Evolutionary conservation across 2,888 invertebrate genomes (phyloP), one percentile per base, ranked within the genome.

Genomic region (Adelphocoris suturalis): DNA sequence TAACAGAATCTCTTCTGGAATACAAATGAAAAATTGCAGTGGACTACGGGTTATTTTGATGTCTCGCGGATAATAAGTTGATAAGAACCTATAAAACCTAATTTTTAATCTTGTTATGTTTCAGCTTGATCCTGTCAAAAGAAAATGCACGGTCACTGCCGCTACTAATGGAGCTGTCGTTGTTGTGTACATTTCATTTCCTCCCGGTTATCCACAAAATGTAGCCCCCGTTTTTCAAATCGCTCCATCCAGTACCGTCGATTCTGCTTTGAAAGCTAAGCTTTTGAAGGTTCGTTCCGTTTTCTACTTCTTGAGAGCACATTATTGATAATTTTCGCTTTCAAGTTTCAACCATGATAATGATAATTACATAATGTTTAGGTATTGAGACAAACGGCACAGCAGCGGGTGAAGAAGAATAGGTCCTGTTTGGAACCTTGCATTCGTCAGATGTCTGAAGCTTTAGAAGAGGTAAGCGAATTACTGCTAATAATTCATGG

Each of bases 391-490:
- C 96, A 96, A 93, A 96, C 97, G 86, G 97, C 97, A 0, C 95
- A 96, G 92, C 96, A 97, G 92, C 96, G 97, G 92, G 97, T 98
- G 0, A 96, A 96, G 91, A 97, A 97, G 93, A 97, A 97, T 86
- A 95, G 97, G 86, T 96, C 97, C 57, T 98, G 98, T 93, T 94
- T 99, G 87, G 96, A 98, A 93, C 97, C 98, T 81, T 98, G 98
- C 93, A 94, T 98, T 75, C 94, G 96, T 57, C 96, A 96, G 84
- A 94, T 97, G 90, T 96, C 96, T 14, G 94, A 94, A 19, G 95
- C 95, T 14, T 93, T 97, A 90, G 96, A 95, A 92, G 94, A 95
- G 93, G 93, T 94, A 81, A 85, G 16, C 2, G 16, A 52, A 13
- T 16, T 48, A 48, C 48, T 48, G n/a, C n/a, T n/a, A 37, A 37